phyloP scores from a whole-genome alignment of 2,888 invertebrate species.

The Rhynchonema sp. region DNA sequence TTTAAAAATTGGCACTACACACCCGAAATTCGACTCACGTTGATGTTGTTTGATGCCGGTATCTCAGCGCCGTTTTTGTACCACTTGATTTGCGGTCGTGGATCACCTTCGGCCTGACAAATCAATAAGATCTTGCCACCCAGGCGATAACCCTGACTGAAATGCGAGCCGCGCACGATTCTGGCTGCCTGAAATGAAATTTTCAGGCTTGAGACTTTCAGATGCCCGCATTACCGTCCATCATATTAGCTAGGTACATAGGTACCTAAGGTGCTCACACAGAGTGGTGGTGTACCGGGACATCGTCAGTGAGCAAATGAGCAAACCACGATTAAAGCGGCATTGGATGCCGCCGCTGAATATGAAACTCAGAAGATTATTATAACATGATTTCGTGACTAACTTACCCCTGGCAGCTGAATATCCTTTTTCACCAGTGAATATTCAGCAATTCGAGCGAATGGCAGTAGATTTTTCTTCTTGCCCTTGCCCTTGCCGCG shows the following conservation, averaged over 20 bases:
- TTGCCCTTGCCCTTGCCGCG: constrained; percentile 1
- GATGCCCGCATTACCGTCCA: too few species aligned
- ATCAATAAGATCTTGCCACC: constrained; percentile 83
- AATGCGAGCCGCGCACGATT: constrained; percentile 23
- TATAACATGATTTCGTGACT: too few species aligned
- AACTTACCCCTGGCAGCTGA: not conserved
- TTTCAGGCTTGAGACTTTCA: too few species aligned
- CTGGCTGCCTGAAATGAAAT: constrained; percentile 23
- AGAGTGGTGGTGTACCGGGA: too few species aligned
- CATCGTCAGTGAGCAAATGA: too few species aligned
- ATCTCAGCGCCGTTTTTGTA: constrained; percentile 83
- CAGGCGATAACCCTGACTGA: constrained; percentile 33
- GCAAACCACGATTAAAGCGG: too few species aligned
- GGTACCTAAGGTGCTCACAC: too few species aligned
- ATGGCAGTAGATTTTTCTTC: constrained; percentile 1
- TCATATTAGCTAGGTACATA: too few species aligned
- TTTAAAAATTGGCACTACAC: too few species aligned
- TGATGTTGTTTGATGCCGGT: constrained; percentile 35
- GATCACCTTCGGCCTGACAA: constrained; percentile 70
- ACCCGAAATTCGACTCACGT: constrained; percentile 11
- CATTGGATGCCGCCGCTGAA: too few species aligned
- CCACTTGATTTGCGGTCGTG: constrained; percentile 80
- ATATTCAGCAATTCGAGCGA: not conserved
- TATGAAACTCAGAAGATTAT: too few species aligned
- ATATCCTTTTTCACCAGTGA: not conserved